These are phyloP conservation scores for Pediacus dermestoides DNA, from an alignment of 2,888 invertebrate genomes.

Conservation along the genomic window DNA sequence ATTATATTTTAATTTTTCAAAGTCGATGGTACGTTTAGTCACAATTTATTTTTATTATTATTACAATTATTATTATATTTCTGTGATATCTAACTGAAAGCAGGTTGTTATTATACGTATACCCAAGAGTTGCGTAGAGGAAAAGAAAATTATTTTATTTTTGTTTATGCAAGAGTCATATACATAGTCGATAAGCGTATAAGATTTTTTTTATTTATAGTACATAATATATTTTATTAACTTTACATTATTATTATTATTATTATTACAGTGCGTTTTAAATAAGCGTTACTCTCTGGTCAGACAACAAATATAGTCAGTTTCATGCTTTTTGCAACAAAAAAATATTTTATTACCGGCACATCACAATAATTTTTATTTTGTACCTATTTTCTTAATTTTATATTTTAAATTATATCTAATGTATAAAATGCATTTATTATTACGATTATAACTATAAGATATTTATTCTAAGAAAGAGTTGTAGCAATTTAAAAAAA, in stretches of 20 bases:
- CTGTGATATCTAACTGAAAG: slow-evolving; percentile 42
- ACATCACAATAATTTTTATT: slow-evolving; percentile 16
- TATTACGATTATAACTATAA: slow-evolving; percentile 42
- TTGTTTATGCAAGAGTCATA: background rate
- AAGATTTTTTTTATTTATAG: slow-evolving; percentile 1
- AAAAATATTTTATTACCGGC: too few relatives aligned
- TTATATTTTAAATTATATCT: slow-evolving; percentile 32
- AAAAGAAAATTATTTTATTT: too few relatives aligned
- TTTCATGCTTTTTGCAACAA: background rate
- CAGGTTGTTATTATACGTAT: slow-evolving; percentile 29
- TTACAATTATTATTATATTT: slow-evolving; percentile 34
- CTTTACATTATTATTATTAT: too few relatives aligned
- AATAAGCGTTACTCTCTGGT: slow-evolving; percentile 21
- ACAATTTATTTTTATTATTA: slow-evolving; percentile 21
- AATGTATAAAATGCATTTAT: slow-evolving; percentile 40
- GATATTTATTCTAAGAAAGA: slow-evolving; percentile 36
- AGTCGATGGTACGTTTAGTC: slow-evolving; percentile 1
- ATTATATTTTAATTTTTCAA: too few relatives aligned
- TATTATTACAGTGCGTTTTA: slow-evolving; percentile 1
- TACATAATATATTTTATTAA: too few relatives aligned
- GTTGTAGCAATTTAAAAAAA: slow-evolving; percentile 16
- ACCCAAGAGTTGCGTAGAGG: too few relatives aligned
- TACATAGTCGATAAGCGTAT: background rate
- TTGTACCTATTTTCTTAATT: slow-evolving; percentile 30
- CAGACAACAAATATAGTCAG: slow-evolving; percentile 26